Percentiles rank a stretch among this genome's conserved stretches.
These are phyloP conservation scores for Pocillopora meandrina DNA, from an alignment of 92 coral and sea anemone species.

Conservation along the genomic window DNA sequence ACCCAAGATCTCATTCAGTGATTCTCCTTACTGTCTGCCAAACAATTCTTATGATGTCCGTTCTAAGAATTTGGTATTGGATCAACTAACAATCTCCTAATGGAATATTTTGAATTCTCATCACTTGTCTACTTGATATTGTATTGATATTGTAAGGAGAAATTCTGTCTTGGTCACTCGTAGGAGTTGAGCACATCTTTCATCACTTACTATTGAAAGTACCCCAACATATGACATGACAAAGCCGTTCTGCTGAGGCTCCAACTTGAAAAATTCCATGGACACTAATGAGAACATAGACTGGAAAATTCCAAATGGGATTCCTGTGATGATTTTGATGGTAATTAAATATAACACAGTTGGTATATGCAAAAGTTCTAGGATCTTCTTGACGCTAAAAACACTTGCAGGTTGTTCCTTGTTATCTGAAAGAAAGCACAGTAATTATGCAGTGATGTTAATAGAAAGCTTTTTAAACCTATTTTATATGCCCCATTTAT, in stretches of 20 bases:
- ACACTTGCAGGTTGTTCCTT: conserved; percentile 39
- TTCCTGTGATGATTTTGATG: conserved; percentile 73
- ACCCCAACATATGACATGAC: conserved; percentile 91
- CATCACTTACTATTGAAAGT: conserved; percentile 88
- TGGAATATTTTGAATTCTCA: too few species aligned
- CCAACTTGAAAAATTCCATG: conserved; percentile 89
- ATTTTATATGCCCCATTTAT: too few species aligned
- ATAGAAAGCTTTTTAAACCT: too few species aligned
- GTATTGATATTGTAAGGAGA: too few species aligned
- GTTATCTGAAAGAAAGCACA: conserved; percentile 20
- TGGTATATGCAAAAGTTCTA: conserved; percentile 65
- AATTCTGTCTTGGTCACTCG: too few species aligned
- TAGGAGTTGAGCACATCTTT: background rate
- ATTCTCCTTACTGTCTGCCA: background rate
- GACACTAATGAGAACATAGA: conserved; percentile 95
- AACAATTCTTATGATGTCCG: too few species aligned
- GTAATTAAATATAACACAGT: conserved; percentile 79
- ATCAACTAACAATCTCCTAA: too few species aligned
- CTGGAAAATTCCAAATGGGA: conserved; percentile 95
- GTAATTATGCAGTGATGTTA: too few species aligned
- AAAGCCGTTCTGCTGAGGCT: conserved; percentile 94
- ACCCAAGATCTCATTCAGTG: background rate
- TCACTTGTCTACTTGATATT: too few species aligned
- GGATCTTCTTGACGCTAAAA: conserved; percentile 73
- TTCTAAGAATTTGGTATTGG: too few species aligned